phyloP scores from a whole-genome alignment of 2,888 invertebrate genomes.

The Omphaloscelis lunosa region DNA sequence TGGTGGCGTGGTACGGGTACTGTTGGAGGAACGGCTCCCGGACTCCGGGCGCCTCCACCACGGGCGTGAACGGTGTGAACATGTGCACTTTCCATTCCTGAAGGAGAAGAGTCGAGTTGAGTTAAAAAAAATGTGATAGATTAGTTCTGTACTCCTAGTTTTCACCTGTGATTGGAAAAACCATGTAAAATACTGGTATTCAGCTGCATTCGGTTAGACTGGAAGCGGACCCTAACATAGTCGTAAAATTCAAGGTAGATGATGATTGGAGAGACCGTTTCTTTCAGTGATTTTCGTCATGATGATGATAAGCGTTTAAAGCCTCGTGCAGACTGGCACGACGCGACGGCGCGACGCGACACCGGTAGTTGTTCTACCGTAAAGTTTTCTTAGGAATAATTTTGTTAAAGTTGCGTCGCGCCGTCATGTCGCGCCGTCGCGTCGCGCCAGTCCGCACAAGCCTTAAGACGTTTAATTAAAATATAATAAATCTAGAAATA shows the following conservation, averaged over 20 bases:
- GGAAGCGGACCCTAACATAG: not conserved
- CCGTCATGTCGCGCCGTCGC: no score
- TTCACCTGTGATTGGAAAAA: not conserved
- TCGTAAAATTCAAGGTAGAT: not conserved
- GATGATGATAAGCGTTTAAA: not conserved
- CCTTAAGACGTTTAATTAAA: no score
- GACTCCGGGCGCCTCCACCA: slow-evolving; percentile 89
- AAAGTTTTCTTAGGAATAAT: no score
- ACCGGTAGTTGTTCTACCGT: no score
- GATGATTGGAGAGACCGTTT: not conserved
- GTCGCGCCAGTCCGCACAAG: no score
- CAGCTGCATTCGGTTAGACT: not conserved
- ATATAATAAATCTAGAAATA: not conserved
- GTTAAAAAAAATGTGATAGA: not conserved
- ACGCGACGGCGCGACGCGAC: no score
- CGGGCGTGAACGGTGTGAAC: slow-evolving; percentile 94
- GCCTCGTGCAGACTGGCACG: no score
- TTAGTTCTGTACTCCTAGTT: not conserved
- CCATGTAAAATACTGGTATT: not conserved
- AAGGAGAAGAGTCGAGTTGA: no score
- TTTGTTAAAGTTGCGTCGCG: no score
- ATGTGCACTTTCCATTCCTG: slow-evolving; percentile 91
- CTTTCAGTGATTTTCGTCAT: not conserved
- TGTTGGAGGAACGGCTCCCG: slow-evolving; percentile 92
- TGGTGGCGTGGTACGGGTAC: slow-evolving; percentile 92